A percentile compares a stretch with the other conserved stretches of the same genome.
Evolutionary conservation across 2,113 vertebrate species (phyloP).

Genomic region (Misgurnus mizolepis): DNA sequence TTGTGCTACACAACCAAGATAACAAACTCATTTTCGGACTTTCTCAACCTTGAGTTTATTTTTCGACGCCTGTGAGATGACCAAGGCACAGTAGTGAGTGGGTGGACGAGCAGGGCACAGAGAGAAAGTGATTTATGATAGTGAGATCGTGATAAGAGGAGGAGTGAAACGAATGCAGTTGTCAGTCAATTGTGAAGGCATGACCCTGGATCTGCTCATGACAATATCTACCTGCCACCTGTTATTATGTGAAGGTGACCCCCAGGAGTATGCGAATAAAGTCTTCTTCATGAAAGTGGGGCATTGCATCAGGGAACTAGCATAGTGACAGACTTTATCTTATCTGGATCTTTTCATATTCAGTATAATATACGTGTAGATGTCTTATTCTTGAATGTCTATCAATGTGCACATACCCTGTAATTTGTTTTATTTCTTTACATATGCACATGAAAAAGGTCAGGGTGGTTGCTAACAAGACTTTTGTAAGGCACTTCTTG

Average conservation of each 20-base stretch:
- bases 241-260: slow-evolving; percentile 56
- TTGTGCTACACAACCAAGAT: slow-evolving; percentile 13
- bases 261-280: slow-evolving; percentile 1
- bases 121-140: not conserved
- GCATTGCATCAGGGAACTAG: not conserved
- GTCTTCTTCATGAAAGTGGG: slow-evolving; percentile 1
- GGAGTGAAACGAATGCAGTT: slow-evolving; percentile 51
- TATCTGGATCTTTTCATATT: slow-evolving; percentile 10
- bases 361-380: not conserved
- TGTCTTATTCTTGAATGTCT: not conserved
- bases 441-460: slow-evolving; percentile 6
- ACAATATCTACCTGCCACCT: slow-evolving; percentile 43
- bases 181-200: slow-evolving; percentile 39
- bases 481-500: not conserved
- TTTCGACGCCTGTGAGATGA: slow-evolving; percentile 16
- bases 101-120: slow-evolving; percentile 24
- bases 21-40: slow-evolving; percentile 24
- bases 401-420: too few relatives aligned
- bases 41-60: slow-evolving; percentile 1
- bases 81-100: slow-evolving; percentile 5
- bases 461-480: slow-evolving; percentile 7
- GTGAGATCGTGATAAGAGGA: slow-evolving; percentile 27
- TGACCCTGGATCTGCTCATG: slow-evolving; percentile 43
- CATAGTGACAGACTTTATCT: not conserved
- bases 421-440: not conserved